phyloP scores from a whole-genome alignment of 2,113 vertebrate genomes.

The Myocastor coypus region DNA sequence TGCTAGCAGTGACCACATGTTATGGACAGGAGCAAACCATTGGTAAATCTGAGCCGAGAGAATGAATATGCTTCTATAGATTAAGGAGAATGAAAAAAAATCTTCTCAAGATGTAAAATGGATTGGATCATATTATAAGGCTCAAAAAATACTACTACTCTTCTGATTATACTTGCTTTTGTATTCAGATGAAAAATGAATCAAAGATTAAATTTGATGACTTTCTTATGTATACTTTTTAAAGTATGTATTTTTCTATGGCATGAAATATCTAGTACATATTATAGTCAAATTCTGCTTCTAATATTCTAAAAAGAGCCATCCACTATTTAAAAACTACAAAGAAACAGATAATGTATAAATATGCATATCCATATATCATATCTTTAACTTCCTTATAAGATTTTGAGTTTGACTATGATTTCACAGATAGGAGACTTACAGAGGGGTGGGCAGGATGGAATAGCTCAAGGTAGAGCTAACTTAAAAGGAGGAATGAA shows the following conservation, averaged over 20 bases:
- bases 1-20: not conserved
- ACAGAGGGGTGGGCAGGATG: not conserved
- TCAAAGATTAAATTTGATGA: conserved; percentile 22
- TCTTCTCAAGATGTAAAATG: not conserved
- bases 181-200: conserved; percentile 4
- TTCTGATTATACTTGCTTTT: not conserved
- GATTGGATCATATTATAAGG: not conserved
- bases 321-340: not conserved
- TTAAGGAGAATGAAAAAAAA: not conserved
- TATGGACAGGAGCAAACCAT: not conserved
- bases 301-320: conserved; percentile 53
- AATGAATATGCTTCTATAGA: not conserved
- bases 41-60: not conserved
- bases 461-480: not conserved
- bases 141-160: not conserved
- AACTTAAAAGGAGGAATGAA: not conserved
- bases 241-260: not conserved
- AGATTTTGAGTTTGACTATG: not conserved
- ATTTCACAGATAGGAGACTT: conserved; percentile 37
- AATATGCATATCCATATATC: not conserved
- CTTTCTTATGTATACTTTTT: not conserved
- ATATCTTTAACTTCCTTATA: not conserved
- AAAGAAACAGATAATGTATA: not conserved
- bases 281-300: not conserved
- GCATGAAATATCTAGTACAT: not conserved